Evolutionary conservation across 1,140 invertebrate genomes (phyloP).

Genomic region (Hycleus cichorii): DNA sequence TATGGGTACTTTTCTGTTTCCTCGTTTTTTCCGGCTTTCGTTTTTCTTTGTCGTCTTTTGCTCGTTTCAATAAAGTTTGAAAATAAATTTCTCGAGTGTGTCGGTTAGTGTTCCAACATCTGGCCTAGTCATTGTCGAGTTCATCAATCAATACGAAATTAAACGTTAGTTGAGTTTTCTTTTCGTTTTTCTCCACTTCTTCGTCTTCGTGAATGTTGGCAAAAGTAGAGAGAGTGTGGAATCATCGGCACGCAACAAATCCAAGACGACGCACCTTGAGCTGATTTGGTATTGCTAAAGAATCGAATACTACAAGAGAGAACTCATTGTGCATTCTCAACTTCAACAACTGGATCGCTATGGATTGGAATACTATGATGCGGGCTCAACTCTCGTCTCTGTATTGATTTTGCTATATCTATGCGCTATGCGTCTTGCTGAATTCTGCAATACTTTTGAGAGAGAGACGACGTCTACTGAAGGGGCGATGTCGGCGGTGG

Average conservation of each 20-base stretch:
- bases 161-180: background rate
- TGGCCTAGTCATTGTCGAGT: constrained; percentile 1
- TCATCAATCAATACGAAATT: constrained; percentile 13
- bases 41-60: too few species aligned
- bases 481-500: background rate
- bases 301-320: too few species aligned
- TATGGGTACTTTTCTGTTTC: too few species aligned
- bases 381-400: constrained; percentile 20
- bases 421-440: constrained; percentile 28
- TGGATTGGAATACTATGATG: constrained; percentile 26
- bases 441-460: constrained; percentile 23
- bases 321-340: constrained; percentile 23
- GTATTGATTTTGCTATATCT: constrained; percentile 25
- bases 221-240: too few species aligned
- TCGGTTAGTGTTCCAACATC: background rate
- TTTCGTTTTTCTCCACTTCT: too few species aligned
- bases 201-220: too few species aligned
- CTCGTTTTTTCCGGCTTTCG: too few species aligned
- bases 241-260: too few species aligned
- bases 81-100: too few species aligned
- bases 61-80: too few species aligned
- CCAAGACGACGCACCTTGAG: too few species aligned
- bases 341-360: constrained; percentile 18
- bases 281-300: too few species aligned
- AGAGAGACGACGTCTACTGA: constrained; percentile 1